Evolutionary conservation across 2,888 invertebrate species (phyloP).

Genomic region (Lottia scabra): DNA sequence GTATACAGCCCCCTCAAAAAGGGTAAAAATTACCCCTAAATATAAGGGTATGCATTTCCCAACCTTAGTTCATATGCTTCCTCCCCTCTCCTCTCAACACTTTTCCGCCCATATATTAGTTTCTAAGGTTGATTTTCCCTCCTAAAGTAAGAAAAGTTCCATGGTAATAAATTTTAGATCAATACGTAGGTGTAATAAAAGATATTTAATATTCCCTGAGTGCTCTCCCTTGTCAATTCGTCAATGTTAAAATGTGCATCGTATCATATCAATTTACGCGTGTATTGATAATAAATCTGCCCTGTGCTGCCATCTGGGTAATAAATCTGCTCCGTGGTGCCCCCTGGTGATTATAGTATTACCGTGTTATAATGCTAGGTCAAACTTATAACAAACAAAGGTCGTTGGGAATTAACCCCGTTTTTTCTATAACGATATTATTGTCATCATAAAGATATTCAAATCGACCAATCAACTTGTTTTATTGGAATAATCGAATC

Average conservation of each 20-base stretch:
- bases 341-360: conserved; percentile 15
- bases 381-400: conserved; percentile 23
- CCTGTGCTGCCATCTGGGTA: neutral
- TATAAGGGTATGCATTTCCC: too few relatives aligned
- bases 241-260: neutral
- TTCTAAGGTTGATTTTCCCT: too few relatives aligned
- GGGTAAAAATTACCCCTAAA: too few relatives aligned
- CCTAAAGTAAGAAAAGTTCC: too few relatives aligned
- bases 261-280: neutral
- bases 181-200: neutral
- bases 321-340: neutral
- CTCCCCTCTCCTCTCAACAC: too few relatives aligned
- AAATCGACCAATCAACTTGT: neutral
- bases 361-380: conserved; percentile 25
- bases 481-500: neutral
- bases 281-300: conserved; percentile 2
- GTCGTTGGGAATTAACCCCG: conserved; percentile 28
- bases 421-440: conserved; percentile 34
- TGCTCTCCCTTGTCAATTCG: neutral
- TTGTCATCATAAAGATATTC: conserved; percentile 6
- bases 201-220: neutral
- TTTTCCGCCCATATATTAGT: too few relatives aligned
- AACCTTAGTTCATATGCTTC: too few relatives aligned
- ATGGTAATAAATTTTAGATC: too few relatives aligned
- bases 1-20: too few relatives aligned